phyloP scores from a whole-genome alignment of 2,888 invertebrate species.

The Clostera curtula region DNA sequence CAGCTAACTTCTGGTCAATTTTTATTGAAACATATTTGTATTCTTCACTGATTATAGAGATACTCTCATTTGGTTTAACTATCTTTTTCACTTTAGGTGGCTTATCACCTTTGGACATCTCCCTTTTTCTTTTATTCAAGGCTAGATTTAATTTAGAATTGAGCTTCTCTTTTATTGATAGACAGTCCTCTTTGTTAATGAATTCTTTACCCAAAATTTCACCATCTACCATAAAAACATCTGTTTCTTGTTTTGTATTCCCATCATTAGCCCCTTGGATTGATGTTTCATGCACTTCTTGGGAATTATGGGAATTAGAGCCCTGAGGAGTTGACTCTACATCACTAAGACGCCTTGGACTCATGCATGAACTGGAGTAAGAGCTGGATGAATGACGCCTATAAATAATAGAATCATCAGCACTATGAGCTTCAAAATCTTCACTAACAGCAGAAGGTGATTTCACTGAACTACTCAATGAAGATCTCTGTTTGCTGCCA shows the following conservation, averaged over 20 bases:
- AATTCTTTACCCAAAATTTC: slow-evolving; percentile 32
- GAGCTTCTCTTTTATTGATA: slow-evolving; percentile 62
- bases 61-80: slow-evolving; percentile 25
- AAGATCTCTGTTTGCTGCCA: slow-evolving; percentile 50
- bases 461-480: slow-evolving; percentile 53
- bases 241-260: slow-evolving; percentile 13
- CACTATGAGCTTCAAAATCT: slow-evolving; percentile 76
- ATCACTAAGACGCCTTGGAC: slow-evolving; percentile 76
- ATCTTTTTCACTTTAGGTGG: slow-evolving; percentile 48
- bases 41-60: slow-evolving; percentile 13
- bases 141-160: slow-evolving; percentile 61
- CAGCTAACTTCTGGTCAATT: slow-evolving; percentile 50
- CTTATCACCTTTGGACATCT: slow-evolving; percentile 47
- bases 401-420: slow-evolving; percentile 87
- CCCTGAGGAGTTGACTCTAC: slow-evolving; percentile 44
- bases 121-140: slow-evolving; percentile 61
- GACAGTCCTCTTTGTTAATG: slow-evolving; percentile 59
- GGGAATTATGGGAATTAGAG: slow-evolving; percentile 19
- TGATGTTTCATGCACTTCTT: slow-evolving; percentile 22
- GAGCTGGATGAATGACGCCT: slow-evolving; percentile 89
- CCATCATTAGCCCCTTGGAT: slow-evolving; percentile 11
- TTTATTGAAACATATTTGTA: slow-evolving; percentile 45
- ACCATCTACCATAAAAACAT: slow-evolving; percentile 33
- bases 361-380: slow-evolving; percentile 82
- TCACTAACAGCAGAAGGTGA: slow-evolving; percentile 77